phyloP scores from a whole-genome alignment of 2,888 invertebrate species.

The Drosophila pseudotakahashii region DNA sequence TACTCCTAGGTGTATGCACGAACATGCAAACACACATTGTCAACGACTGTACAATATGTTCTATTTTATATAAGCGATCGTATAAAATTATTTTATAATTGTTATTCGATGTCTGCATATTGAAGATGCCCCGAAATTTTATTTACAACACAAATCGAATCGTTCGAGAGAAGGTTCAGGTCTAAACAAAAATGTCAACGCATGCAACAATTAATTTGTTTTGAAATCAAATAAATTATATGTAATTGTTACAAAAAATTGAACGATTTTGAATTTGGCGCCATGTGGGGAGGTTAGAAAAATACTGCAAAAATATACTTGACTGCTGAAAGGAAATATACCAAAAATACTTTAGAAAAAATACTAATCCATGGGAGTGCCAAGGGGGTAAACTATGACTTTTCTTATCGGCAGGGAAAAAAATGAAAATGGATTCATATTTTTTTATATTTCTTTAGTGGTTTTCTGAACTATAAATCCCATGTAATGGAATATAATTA shows the following conservation, averaged over 20 bases:
- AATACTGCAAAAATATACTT: background rate
- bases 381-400: background rate
- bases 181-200: slow-evolving; percentile 16
- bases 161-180: slow-evolving; percentile 4
- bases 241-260: slow-evolving; percentile 65
- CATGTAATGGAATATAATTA: too few species aligned
- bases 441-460: too few species aligned
- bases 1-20: slow-evolving; percentile 54
- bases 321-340: background rate
- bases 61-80: slow-evolving; percentile 48
- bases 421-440: too few species aligned
- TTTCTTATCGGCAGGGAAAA: too few species aligned
- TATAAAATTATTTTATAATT: slow-evolving; percentile 52
- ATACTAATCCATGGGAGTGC: background rate
- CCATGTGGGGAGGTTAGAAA: background rate
- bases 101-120: slow-evolving; percentile 61
- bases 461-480: too few species aligned
- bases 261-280: background rate
- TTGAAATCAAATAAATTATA: slow-evolving; percentile 67
- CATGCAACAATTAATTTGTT: slow-evolving; percentile 57
- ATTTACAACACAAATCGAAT: slow-evolving; percentile 28
- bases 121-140: slow-evolving; percentile 33
- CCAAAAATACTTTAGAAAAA: background rate
- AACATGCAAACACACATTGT: slow-evolving; percentile 39
- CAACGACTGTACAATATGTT: slow-evolving; percentile 57